Evolutionary conservation across 2,888 invertebrate genomes (phyloP).

Genomic region (Yponomeuta cagnagella): DNA sequence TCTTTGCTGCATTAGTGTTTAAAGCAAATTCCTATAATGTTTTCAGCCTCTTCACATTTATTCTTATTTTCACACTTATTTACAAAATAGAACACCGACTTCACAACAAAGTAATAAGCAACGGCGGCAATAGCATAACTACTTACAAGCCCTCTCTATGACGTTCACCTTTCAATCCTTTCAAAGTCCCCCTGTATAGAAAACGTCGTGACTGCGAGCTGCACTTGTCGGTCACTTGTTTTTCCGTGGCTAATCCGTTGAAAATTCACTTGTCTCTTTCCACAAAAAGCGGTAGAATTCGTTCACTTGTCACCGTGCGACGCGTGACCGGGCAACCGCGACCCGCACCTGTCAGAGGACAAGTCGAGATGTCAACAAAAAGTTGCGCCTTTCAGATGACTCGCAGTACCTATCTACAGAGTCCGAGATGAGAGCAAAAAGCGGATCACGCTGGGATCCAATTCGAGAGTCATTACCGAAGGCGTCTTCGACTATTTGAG

Average conservation of each 20-base stretch:
- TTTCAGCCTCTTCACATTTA: too few species aligned
- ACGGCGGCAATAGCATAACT: too few species aligned
- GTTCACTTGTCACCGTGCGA: constrained; percentile 34
- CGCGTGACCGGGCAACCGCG: constrained; percentile 21
- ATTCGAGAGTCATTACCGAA: not conserved
- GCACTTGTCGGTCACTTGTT: constrained; percentile 8
- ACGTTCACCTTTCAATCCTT: not conserved
- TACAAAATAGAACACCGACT: too few species aligned
- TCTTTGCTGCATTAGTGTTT: too few species aligned
- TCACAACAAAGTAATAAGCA: too few species aligned
- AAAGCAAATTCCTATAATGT: too few species aligned
- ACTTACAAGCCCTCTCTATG: too few species aligned
- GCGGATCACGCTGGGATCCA: not conserved
- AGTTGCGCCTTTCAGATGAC: not conserved
- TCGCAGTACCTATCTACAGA: not conserved
- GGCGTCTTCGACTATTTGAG: not conserved
- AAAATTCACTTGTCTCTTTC: constrained; percentile 5
- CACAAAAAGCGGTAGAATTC: constrained; percentile 10
- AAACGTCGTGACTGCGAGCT: constrained; percentile 7
- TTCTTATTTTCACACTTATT: too few species aligned
- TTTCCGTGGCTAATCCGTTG: constrained; percentile 6
- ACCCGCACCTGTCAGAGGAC: constrained; percentile 25
- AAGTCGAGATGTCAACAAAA: not conserved
- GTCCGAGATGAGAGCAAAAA: not conserved
- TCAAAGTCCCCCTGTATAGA: not conserved